Base-by-base conservation (phyloP, 2,888 invertebrate genomes). In the Mythimna loreyi region DNA sequence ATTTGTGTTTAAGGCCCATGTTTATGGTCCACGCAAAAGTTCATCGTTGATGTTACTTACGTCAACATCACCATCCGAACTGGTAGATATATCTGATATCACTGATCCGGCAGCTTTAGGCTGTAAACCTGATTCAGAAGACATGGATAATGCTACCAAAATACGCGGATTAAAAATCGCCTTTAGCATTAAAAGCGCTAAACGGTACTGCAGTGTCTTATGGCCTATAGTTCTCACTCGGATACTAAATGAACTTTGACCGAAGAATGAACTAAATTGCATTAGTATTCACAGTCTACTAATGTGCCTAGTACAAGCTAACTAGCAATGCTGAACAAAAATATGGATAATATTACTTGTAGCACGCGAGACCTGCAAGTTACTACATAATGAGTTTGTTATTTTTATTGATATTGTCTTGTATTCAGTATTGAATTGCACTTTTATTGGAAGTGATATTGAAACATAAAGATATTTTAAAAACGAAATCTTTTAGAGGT, bases 31-130 rank as follows among this genome's bases (percentile, higher is more conserved):
- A 85, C 83, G 83, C 78, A 82, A 85, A 74, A 81, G 77, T 80
- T 80, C 56, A 75, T 53, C 57, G 50, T 75, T 73, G 52, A 78
- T 74, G 66, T 81, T 92, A 93, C 93, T 93, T 89, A 93, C 93
- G 80, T 91, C 88, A 85, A 78, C 80, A 70, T 88, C 89, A 72
- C 87, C 86, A 65, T 86, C 86, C 9, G 73, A 82, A 52, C 83
- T 81, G 21, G 80, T 81, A 72, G 85, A 80, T 71, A 81, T 78
- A 53, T 63, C 59, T 59, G 75, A 72, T 55, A 28, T 64, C 85
- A 85, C 63, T 6, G 76, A 73, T 50, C 78, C 62, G 4, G 19
- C 19, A 47, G 61, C 11, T 50, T 21, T 45, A 21, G 11, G 13
- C 40, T 3, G 23, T 50, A 56, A n/a, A 23, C 85, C 86, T 16